Evolutionary conservation across 2,888 invertebrate species (phyloP).

Genomic region (Sturmia bella): DNA sequence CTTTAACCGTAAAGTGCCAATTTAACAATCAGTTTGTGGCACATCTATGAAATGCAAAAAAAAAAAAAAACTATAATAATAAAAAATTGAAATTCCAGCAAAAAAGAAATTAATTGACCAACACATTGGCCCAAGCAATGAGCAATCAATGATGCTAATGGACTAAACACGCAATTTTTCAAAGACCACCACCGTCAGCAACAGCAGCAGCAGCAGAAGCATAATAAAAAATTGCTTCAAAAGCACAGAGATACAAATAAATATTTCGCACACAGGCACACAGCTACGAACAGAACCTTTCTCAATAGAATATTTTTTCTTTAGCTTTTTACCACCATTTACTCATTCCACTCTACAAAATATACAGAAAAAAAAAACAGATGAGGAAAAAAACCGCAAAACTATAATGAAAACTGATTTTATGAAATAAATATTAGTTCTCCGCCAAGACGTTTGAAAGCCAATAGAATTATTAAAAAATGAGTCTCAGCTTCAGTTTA

Average conservation of each 20-base stretch:
- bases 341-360: no score
- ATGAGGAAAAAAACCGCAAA: constrained; percentile 1
- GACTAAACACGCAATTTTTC: constrained; percentile 65
- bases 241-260: not conserved
- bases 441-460: constrained; percentile 29
- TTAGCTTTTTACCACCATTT: no score
- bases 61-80: not conserved
- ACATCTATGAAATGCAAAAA: constrained; percentile 45
- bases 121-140: constrained; percentile 55
- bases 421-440: constrained; percentile 45
- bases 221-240: constrained; percentile 4
- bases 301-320: not conserved
- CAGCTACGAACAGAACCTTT: not conserved
- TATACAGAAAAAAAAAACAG: no score
- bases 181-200: constrained; percentile 48
- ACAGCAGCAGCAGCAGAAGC: not conserved
- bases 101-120: constrained; percentile 54
- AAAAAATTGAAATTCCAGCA: not conserved
- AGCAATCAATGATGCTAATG: constrained; percentile 66
- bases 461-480: constrained; percentile 39
- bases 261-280: not conserved
- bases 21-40: constrained; percentile 65
- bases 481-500: not conserved
- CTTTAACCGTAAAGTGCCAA: constrained; percentile 61
- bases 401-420: constrained; percentile 53